These are phyloP conservation scores for Stigmatopora argus DNA, from an alignment of 2,113 vertebrate genomes.

Conservation along the genomic window DNA sequence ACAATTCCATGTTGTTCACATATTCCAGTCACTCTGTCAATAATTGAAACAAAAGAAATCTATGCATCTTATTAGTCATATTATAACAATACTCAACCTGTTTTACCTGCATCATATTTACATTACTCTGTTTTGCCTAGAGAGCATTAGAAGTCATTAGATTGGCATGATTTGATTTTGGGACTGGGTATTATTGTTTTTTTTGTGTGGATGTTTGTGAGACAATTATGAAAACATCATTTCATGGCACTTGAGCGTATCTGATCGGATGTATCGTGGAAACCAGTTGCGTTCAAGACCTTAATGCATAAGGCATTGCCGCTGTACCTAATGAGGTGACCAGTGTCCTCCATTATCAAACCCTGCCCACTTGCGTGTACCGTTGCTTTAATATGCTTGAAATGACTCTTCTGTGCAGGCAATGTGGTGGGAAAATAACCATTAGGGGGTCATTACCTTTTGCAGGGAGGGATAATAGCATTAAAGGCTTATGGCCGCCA, in stretches of 20 bases:
- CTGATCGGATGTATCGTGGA: background rate
- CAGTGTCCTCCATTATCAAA: conserved; percentile 15
- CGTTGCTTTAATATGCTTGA: conserved; percentile 28
- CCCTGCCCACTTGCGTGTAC: conserved; percentile 19
- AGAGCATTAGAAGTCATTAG: background rate
- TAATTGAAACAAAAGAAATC: background rate
- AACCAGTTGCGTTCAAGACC: background rate
- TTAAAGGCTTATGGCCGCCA: conserved; percentile 37
- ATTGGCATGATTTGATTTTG: background rate
- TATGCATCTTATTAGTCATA: background rate
- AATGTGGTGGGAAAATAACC: conserved; percentile 49
- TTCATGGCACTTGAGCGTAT: background rate
- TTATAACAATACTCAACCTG: background rate
- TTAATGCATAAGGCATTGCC: background rate
- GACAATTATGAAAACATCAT: conserved; percentile 3
- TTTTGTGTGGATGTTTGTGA: background rate
- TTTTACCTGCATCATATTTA: background rate
- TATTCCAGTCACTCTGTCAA: conserved; percentile 5
- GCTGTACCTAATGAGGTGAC: background rate
- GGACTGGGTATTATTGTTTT: background rate
- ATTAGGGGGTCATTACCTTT: conserved; percentile 54
- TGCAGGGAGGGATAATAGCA: conserved; percentile 27
- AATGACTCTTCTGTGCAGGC: conserved; percentile 41
- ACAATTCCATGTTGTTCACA: conserved; percentile 12
- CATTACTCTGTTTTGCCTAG: background rate